Percentiles rank a stretch among this genome's conserved stretches.
phyloP scores from a whole-genome alignment of 2,797 vertebrate species.

The Cossypha caffra region DNA sequence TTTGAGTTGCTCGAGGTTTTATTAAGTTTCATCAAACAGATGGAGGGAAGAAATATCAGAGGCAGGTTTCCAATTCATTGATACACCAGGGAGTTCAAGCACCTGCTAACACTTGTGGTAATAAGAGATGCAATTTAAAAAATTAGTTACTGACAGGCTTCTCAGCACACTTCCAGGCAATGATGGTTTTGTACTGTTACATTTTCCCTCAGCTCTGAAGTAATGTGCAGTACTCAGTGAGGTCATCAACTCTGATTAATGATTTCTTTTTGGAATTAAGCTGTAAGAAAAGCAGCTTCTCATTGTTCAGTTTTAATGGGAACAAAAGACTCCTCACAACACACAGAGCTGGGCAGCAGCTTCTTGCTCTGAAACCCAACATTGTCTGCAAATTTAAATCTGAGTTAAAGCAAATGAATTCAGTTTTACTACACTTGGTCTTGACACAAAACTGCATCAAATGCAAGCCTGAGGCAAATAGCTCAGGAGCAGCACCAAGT shows the following conservation, averaged over 20 bases:
- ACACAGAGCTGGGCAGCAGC: neutral
- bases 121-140: neutral
- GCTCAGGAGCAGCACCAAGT: neutral
- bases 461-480: neutral
- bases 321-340: neutral
- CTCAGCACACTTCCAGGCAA: neutral
- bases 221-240: neutral
- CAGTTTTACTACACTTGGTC: neutral
- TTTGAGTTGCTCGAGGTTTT: neutral
- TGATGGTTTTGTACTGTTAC: neutral
- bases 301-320: neutral
- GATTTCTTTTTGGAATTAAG: neutral
- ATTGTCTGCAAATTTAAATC: neutral
- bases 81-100: neutral
- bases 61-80: neutral
- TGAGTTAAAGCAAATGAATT: neutral
- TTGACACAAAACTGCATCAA: neutral
- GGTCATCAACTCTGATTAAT: neutral
- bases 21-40: neutral
- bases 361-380: neutral
- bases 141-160: conserved; percentile 9
- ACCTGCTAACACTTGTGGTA: neutral
- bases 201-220: neutral
- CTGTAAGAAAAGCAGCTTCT: neutral
- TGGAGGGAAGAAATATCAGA: neutral